Evolutionary conservation across 2,113 vertebrate species (phyloP).

Genomic region (Lasiurus borealis): DNA sequence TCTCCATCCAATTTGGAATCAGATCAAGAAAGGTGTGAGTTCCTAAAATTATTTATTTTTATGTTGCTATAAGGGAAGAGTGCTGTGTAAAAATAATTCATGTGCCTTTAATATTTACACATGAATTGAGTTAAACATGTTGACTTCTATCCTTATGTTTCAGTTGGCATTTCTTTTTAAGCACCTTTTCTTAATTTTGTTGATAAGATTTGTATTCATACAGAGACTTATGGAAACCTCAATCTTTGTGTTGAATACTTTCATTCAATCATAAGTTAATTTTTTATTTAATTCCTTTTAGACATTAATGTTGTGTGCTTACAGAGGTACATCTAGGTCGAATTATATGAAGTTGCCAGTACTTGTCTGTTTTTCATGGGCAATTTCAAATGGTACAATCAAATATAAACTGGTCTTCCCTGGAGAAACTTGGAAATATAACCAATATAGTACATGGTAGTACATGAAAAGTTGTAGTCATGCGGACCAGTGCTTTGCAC

Average conservation of each 20-base stretch:
- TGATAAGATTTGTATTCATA: conserved; percentile 7
- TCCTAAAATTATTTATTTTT: conserved; percentile 53
- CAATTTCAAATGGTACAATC: not conserved
- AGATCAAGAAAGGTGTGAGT: conserved; percentile 4
- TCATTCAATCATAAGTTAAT: conserved; percentile 14
- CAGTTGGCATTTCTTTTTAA: conserved; percentile 47
- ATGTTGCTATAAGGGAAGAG: conserved; percentile 15
- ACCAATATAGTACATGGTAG: not conserved
- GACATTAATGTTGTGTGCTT: not conserved
- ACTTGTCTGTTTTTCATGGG: not conserved
- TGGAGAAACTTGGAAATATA: not conserved
- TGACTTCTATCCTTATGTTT: conserved; percentile 6
- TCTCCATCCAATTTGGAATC: not conserved
- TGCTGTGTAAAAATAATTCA: not conserved
- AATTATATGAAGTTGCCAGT: not conserved
- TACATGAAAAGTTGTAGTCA: not conserved
- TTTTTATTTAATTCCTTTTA: conserved; percentile 44
- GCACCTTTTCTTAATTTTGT: conserved; percentile 7
- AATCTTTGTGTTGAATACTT: not conserved
- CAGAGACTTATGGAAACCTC: conserved; percentile 20
- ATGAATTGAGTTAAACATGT: not conserved
- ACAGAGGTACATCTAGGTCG: not conserved
- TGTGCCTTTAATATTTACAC: not conserved
- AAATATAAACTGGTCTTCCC: not conserved
- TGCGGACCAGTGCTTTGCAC: not conserved